Evolutionary conservation across 1,140 invertebrate species (phyloP), one percentile per base, ranked within the genome.

Genomic region (Archivesica marissinica): DNA sequence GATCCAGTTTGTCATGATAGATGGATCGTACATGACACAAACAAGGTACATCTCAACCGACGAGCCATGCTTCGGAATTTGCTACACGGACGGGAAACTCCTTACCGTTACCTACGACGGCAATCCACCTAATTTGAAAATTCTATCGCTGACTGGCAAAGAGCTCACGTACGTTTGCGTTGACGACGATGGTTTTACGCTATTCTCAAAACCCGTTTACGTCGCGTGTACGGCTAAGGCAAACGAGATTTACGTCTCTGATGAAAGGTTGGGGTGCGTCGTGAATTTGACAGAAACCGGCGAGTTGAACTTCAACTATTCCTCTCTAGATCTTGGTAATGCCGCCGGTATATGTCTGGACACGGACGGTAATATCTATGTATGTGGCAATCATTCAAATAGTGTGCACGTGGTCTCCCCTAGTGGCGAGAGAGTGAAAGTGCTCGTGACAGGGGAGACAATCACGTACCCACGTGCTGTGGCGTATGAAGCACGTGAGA

Each of bases 131-230:
- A 77, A 85, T 70, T 38, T 85, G 2, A 77, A 78, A 56, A 66
- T 85, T 0, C 59, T 85, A 23, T 85, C 82, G 1, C 33, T 47
- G 13, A 56, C 25, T 11, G 82, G 82, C 0, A 35, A 78, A 25
- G 82, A 85, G 50, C 56, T 85, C 15, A 52, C 82, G 9, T 77
- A 68, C 47, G 75, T 85, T 17, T 77, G 74, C 44, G 75, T 78
- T 0, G 82, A 85, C 44, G 82, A 85, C 47, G 74, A 85, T 38
- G 82, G 82, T 7, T 75, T 85, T 33, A 33, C 61, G 0, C 38
- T 85, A 20, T 85, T 85, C 35, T 85, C 82, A 25, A 85, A 85
- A 44, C 82, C 82, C 11, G 44, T 85, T 3, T 85, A 85, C 39
- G 82, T 85, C 7, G 70, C 82, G 25, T 68, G 59, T 23, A 70